Evolutionary conservation across 2,113 vertebrate species (phyloP), one percentile per base, ranked within the genome.

Genomic region (Riparia riparia): DNA sequence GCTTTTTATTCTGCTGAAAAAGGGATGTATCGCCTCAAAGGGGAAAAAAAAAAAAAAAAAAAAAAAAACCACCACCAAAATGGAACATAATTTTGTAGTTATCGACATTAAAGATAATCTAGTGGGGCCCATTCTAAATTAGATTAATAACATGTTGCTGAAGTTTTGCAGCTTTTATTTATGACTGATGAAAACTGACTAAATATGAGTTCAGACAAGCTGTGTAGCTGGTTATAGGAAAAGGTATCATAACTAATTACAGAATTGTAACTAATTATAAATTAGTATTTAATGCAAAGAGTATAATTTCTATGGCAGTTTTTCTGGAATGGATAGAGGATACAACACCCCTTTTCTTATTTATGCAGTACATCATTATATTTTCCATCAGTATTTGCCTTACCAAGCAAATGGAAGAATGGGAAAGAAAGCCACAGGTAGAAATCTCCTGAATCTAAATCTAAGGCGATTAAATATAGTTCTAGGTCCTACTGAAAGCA

Each of bases 1-100:
- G 6, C 16, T 28, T 41, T 82, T 88, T 24, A 50, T 58, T 78
- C 73, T 47, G 20, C 56, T 82, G 47, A 47, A 60, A 72, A 53
- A 31, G 11, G 13, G 58, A 47, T 0, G 0, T 22, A 34, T 2
- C 9, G 51, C 9, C n/a, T 31, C 7, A 7, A 44, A 37, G 39
- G 11, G 4, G 57, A 56, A 61, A 26, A 56, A 69, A 21, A 6
- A 10, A 4, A 14, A 34, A 39, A 37, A 37, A 7, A 37, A 69
- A 37, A 37, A 37, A 37, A 37, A 37, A 37, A 37, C 37, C 37
- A 37, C 37, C 7, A 25, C 12, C 8, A 14, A 39, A 63, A 14
- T 3, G 7, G 37, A 73, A 81, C 10, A 9, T 24, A 37, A 74
- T 63, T 71, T 14, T 49, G 28, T 73, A 53, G 14, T 56, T 69